A percentile compares a stretch with the other conserved stretches of the same genome.
These are phyloP conservation scores for Zeus faber DNA, from an alignment of 2,113 vertebrate genomes.

Conservation along the genomic window DNA sequence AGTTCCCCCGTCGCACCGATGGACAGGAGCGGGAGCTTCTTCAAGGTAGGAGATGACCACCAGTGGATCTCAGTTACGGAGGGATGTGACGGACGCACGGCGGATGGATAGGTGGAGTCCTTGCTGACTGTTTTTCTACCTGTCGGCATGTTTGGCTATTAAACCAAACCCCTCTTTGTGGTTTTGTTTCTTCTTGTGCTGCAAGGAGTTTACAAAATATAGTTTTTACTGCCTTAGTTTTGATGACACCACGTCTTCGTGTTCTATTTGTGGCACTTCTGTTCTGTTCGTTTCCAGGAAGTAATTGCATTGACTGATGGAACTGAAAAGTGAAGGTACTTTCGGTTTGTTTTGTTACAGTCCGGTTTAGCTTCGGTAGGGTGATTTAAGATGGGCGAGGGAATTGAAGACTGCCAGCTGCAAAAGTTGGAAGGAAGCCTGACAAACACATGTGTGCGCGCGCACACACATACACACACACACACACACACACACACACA, in stretches of 20 bases:
- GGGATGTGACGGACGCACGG: neutral
- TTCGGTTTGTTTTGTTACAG: conserved; percentile 6
- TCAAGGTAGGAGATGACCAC: conserved; percentile 79
- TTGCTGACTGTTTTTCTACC: neutral
- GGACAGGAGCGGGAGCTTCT: conserved; percentile 87
- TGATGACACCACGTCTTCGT: too few species aligned
- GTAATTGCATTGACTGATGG: conserved; percentile 14
- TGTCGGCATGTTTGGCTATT: neutral
- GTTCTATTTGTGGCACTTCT: too few species aligned
- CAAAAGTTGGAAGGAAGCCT: conserved; percentile 24
- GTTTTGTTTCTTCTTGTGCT: too few species aligned
- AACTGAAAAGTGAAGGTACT: conserved; percentile 6
- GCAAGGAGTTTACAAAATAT: too few species aligned
- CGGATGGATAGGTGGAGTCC: neutral
- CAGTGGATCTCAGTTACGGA: neutral
- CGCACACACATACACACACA: neutral
- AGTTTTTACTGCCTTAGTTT: too few species aligned
- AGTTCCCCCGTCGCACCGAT: conserved; percentile 44
- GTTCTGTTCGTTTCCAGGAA: too few species aligned
- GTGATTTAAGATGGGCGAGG: neutral
- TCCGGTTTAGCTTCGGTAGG: conserved; percentile 8
- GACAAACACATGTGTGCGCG: conserved; percentile 10
- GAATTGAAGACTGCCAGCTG: conserved; percentile 37
- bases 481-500: too few species aligned
- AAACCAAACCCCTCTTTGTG: too few species aligned